phyloP scores from a whole-genome alignment of 2,113 vertebrate genomes.

The Origma solitaria region DNA sequence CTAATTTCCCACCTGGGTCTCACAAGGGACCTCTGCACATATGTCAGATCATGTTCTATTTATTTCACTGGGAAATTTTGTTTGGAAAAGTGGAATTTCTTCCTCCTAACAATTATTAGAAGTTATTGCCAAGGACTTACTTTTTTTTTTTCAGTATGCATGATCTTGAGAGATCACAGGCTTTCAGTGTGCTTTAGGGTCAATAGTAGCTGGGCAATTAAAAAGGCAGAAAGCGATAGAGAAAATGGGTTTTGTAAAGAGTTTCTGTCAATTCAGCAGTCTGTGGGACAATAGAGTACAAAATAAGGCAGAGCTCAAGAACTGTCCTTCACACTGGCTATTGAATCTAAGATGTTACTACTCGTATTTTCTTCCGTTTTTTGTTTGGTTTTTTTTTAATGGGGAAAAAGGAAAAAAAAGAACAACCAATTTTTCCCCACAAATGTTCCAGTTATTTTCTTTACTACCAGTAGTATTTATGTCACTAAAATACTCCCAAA shows the following conservation, averaged over 20 bases:
- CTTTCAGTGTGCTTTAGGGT: not conserved
- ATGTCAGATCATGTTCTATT: not conserved
- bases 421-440: not conserved
- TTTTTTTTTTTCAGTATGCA: not conserved
- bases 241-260: not conserved
- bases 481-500: not conserved
- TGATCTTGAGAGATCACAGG: not conserved
- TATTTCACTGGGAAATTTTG: not conserved
- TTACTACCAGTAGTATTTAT: not conserved
- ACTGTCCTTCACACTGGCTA: not conserved
- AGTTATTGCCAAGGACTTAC: not conserved
- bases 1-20: not conserved
- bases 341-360: not conserved
- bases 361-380: not conserved
- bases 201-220: not conserved
- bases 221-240: not conserved
- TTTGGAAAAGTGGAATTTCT: not conserved
- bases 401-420: accelerated
- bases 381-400: accelerated
- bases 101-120: not conserved
- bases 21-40: accelerated
- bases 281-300: not conserved
- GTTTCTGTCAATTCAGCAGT: not conserved
- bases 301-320: not conserved
- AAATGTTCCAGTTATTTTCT: not conserved